Base-by-base conservation (phyloP, 2,888 invertebrate species). In the Graphium colonna region DNA sequence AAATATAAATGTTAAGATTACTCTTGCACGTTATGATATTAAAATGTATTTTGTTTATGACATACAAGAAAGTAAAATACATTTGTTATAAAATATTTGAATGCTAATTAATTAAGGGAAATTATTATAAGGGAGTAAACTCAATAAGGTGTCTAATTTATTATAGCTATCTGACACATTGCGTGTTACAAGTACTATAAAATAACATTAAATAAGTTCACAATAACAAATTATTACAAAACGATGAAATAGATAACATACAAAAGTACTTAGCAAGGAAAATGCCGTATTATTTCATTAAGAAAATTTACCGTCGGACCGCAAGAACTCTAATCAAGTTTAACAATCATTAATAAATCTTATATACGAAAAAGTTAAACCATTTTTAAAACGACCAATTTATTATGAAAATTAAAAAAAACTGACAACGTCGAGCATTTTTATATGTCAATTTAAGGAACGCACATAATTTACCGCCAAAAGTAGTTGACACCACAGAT, bases 391-490 rank as follows among this genome's bases (percentile, higher is more conserved):
- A 33, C 4, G 9, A 33, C 8, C 3, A 33, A 36, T 36, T 36
- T 36, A 36, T 36, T 36, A n/a, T 9, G n/a, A 28, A 28, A 33
- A 33, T 9, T n/a, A 13, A 36, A 13, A 36, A 36, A 36, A 36
- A 36, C 13, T 36, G n/a, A 36, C 36, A 13, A 12, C 36, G 21
- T 21, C 21, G 5, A 21, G 21, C 21, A 21, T 21, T 33, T 33
- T 33, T 5, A 10, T 33, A 33, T 5, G 9, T 10, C n/a, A n/a
- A 10, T 33, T 33, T 33, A 3, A n/a, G 9, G 33, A 33, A 33
- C n/a, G 13, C 13, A 45, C 4, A 36, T n/a, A 40, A 10, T 16
- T 28, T 48, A 13, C 47, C 47, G 47, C 39, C 47, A 16, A 48
- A 48, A 48, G 36, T 18, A 12, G 15, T 10, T 28, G 26, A 12